These are phyloP conservation scores for Puffinus mauretanicus DNA, from an alignment of 2,113 vertebrate species.

Conservation along the genomic window DNA sequence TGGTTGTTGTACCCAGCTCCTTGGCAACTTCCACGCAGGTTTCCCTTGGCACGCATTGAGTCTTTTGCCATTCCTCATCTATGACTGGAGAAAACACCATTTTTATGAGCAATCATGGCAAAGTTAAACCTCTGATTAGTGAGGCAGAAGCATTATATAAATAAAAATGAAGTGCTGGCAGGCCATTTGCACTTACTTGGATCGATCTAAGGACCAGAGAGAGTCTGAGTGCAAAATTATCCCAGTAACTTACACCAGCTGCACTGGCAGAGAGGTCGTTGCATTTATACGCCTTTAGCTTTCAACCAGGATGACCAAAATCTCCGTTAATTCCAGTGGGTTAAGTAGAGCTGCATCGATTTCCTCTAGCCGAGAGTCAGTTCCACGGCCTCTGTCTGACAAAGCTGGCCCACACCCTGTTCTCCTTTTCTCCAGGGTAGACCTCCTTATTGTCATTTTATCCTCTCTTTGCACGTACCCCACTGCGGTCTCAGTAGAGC, in stretches of 20 bases:
- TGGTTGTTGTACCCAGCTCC: slow-evolving; percentile 85
- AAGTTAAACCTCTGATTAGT: background rate
- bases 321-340: background rate
- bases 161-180: slow-evolving; percentile 5
- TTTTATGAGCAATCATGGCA: background rate
- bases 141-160: slow-evolving; percentile 4
- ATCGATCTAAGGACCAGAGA: background rate
- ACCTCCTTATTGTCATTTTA: background rate
- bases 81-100: slow-evolving; percentile 79
- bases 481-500: fast-evolving
- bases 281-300: background rate
- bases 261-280: background rate
- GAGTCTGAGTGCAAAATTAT: slow-evolving; percentile 9
- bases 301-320: background rate
- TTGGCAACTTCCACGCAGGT: slow-evolving; percentile 92
- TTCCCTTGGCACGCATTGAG: slow-evolving; percentile 93
- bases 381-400: background rate
- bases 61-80: slow-evolving; percentile 96
- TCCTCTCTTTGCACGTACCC: background rate
- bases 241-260: slow-evolving; percentile 17
- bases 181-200: slow-evolving; percentile 4
- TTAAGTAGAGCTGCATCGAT: background rate
- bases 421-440: background rate
- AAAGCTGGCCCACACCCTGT: background rate
- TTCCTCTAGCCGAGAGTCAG: background rate